phyloP scores from a whole-genome alignment of 2,888 invertebrate genomes.

The Alviniconcha strummeri region DNA sequence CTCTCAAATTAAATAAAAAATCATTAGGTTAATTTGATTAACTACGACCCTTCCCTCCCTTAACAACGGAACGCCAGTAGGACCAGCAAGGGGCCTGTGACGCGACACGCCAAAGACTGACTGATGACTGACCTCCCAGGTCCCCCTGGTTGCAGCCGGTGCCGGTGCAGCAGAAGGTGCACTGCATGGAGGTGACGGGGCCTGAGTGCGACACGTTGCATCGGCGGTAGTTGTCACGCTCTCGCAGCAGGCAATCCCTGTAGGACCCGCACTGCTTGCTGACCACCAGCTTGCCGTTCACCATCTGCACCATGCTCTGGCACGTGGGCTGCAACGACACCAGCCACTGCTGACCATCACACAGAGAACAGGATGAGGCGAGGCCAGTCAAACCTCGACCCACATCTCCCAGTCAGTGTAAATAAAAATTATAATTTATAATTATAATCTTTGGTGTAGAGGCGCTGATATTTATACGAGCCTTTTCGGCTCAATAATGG shows the following conservation, averaged over 20 bases:
- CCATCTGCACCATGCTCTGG: not conserved
- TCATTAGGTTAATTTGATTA: too few relatives aligned
- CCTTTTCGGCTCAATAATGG: not conserved
- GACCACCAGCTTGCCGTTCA: not conserved
- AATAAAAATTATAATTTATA: too few relatives aligned
- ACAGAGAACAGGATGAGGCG: too few relatives aligned
- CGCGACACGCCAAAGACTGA: too few relatives aligned
- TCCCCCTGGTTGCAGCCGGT: not conserved
- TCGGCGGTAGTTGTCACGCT: not conserved
- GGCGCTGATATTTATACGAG: not conserved
- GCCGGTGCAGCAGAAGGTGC: constrained; percentile 18
- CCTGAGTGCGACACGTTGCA: constrained; percentile 7
- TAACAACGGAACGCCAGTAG: too few relatives aligned
- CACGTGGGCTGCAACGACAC: not conserved
- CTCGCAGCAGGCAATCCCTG: not conserved
- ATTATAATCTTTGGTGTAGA: too few relatives aligned
- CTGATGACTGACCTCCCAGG: constrained; percentile 5
- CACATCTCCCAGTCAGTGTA: too few relatives aligned
- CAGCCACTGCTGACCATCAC: not conserved
- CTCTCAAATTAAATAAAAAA: too few relatives aligned
- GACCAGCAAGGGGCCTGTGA: too few relatives aligned
- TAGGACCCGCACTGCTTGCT: not conserved
- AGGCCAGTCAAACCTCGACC: too few relatives aligned
- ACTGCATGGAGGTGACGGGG: not conserved
- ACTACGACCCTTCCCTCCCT: too few relatives aligned